Evolutionary conservation across 2,113 vertebrate species (phyloP), one percentile per base, ranked within the genome.

Genomic region (Tapirus terrestris): DNA sequence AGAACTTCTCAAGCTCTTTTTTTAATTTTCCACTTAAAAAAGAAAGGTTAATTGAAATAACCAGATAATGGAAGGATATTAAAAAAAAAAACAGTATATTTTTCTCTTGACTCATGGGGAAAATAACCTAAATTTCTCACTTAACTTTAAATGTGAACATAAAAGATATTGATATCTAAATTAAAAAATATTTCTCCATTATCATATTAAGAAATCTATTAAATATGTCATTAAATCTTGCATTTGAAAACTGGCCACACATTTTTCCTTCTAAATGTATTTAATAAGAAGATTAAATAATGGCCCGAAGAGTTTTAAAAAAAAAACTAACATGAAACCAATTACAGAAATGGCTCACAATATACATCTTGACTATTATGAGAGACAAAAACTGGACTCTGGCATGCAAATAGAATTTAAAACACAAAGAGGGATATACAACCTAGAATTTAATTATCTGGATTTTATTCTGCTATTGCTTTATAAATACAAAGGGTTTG

Each of bases 81-180:
- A 77, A n/a, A 39, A 3, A 89, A 36, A 56, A 21, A 29, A 33
- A 27, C 14, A 53, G 56, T 25, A 67, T 45, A 61, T 81, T 93
- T 93, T 94, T 43, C 20, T 81, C 23, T 36, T 39, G 8, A 91
- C 63, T 89, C 23, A 53, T 60, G 77, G 88, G 84, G 25, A 94
- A 96, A 95, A 91, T 45, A 85, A 53, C 8, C n/a, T 65, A 88
- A 31, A 80, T 61, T 76, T 43, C 21, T 14, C 73, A 95, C 3
- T 68, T 86, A 84, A 80, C 48, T 65, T 81, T 95, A 94, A 61
- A 81, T 45, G 29, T 61, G 58, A 58, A 21, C 61, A 72, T 80
- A 93, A 94, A 97, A 95, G 20, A 91, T 91, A 97, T 31, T 84
- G 65, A 91, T 68, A 82, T 18, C 25, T 93, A 96, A 73, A 73